Evolutionary conservation across 2,113 vertebrate genomes (phyloP).

Genomic region (Antechinus flavipes): DNA sequence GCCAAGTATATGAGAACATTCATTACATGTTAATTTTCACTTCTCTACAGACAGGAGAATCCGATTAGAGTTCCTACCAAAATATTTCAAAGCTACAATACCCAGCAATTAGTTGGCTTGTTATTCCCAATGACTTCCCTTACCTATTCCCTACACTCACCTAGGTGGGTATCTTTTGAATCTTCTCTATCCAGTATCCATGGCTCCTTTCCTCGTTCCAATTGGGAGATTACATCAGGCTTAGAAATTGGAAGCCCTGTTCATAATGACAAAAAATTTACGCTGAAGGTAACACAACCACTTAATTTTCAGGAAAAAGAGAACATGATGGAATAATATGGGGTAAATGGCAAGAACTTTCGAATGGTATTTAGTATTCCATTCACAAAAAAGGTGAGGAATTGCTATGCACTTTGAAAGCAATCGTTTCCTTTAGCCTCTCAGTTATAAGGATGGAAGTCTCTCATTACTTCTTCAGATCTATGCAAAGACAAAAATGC

Average conservation of each 20-base stretch:
- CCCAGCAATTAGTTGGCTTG: not conserved
- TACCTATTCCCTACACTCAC: slow-evolving; percentile 40
- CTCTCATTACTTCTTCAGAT: not conserved
- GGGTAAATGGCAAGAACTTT: not conserved
- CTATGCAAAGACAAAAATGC: not conserved
- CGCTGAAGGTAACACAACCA: not conserved
- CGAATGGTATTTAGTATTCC: not conserved
- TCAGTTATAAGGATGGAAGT: slow-evolving; percentile 26
- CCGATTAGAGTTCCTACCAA: not conserved
- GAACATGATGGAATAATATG: not conserved
- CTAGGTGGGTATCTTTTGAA: slow-evolving; percentile 27
- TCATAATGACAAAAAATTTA: not conserved
- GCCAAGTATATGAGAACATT: not conserved
- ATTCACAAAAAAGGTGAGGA: not conserved
- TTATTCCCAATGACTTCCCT: not conserved
- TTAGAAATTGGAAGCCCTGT: slow-evolving; percentile 71
- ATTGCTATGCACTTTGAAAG: not conserved
- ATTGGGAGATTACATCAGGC: slow-evolving; percentile 60
- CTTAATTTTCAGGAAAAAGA: slow-evolving; percentile 16
- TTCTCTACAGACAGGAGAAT: not conserved
- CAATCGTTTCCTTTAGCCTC: not conserved
- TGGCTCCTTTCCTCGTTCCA: slow-evolving; percentile 39
- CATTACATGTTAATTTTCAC: not conserved
- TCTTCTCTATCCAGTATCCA: slow-evolving; percentile 38
- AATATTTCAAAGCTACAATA: slow-evolving; percentile 1